These are phyloP conservation scores for Prunella strophiata DNA, from an alignment of 2,797 vertebrate genomes.

Conservation along the genomic window DNA sequence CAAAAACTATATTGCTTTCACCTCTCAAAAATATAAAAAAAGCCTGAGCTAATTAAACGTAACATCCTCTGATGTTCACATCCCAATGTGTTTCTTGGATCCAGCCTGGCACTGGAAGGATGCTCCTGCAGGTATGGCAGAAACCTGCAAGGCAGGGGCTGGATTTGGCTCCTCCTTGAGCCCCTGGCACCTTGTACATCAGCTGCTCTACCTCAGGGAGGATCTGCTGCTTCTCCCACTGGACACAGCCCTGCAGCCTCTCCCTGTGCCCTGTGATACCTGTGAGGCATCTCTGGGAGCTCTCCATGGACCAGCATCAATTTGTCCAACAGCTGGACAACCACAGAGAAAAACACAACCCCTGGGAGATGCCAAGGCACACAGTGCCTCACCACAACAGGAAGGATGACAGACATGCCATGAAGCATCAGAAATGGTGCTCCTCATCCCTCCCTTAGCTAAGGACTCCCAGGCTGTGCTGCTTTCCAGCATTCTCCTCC, in stretches of 20 bases:
- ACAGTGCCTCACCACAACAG: accelerated
- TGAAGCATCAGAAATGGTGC: background rate
- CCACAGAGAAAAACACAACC: background rate
- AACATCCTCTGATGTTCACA: background rate
- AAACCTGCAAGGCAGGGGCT: background rate
- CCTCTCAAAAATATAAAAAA: background rate
- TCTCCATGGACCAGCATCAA: background rate
- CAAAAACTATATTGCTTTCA: background rate
- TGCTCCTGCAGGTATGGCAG: background rate
- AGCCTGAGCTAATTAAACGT: background rate
- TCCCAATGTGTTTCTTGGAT: background rate
- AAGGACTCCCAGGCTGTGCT: background rate
- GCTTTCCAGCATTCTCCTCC: background rate
- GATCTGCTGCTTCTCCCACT: background rate
- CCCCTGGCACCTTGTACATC: accelerated
- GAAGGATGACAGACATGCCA: accelerated
- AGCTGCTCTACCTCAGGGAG: accelerated
- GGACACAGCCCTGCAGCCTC: background rate
- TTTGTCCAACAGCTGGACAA: background rate
- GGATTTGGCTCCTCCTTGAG: background rate
- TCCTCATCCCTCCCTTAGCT: background rate
- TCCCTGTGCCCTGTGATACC: background rate
- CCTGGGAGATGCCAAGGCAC: background rate
- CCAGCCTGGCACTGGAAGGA: background rate
- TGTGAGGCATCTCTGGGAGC: background rate